These are phyloP conservation scores for Podilymbus podiceps DNA, from an alignment of 2,113 vertebrate species.

Conservation along the genomic window DNA sequence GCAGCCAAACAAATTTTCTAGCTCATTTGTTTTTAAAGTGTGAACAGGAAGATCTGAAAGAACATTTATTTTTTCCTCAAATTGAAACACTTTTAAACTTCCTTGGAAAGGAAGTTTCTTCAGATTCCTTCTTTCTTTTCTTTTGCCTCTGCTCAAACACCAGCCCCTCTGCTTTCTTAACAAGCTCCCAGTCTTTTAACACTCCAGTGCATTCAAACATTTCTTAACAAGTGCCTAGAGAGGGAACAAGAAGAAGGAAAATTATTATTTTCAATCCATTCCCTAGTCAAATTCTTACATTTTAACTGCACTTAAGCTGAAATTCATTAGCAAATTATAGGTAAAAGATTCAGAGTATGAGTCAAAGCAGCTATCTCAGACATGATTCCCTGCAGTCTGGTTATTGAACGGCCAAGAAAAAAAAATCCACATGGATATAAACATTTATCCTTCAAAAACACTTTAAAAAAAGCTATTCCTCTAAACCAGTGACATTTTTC, in stretches of 20 bases:
- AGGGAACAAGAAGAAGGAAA: conserved; percentile 23
- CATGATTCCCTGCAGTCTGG: neutral
- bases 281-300: neutral
- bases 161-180: conserved; percentile 26
- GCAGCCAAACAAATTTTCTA: conserved; percentile 50
- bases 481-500: neutral
- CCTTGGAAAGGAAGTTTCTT: conserved; percentile 16
- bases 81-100: conserved; percentile 40
- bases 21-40: conserved; percentile 38
- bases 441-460: conserved; percentile 15
- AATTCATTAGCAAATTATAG: conserved; percentile 47
- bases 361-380: neutral
- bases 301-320: conserved; percentile 21
- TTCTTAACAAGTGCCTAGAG: conserved; percentile 24
- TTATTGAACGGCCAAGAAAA: neutral
- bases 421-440: neutral
- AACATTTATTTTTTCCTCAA: conserved; percentile 5
- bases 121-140: neutral
- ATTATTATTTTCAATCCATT: conserved; percentile 28
- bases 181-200: conserved; percentile 30
- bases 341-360: neutral
- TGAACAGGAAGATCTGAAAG: conserved; percentile 35
- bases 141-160: neutral
- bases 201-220: neutral
- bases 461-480: neutral